Evolutionary conservation across 2,888 invertebrate genomes (phyloP), one percentile per base, ranked within the genome.

Genomic region (Selenia dentaria): DNA sequence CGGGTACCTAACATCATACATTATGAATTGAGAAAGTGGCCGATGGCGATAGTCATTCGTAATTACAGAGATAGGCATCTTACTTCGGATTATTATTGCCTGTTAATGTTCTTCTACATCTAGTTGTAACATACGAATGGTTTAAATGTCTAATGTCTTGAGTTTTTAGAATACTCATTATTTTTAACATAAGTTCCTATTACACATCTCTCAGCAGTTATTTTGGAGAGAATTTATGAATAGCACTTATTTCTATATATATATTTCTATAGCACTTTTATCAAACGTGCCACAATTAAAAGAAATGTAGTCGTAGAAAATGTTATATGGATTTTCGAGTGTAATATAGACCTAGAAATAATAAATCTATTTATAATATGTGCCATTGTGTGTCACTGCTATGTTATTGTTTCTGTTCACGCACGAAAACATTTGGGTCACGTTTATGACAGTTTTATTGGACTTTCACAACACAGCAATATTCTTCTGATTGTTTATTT

Each of bases 1-100:
- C 28, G 35, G 45, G 25, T 47, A 29, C 9, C n/a, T 10, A 24
- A 18, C 18, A 18, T 18, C 32, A 14, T 27, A 35, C 35, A 48
- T 45, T 35, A 54, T 41, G 38, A 46, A 54, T 45, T 40, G 55
- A 49, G 53, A 55, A 57, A 51, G 55, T 49, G 18, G 53, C 58
- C 55, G 28, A 37, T 20, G 46, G 55, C 55, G 24, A 43, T 43
- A 38, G 43, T 29, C 38, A 41, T 31, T 53, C 25, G 44, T 55
- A 58, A 58, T 55, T 58, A 58, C 29, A 45, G 38, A 46, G 35
- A 40, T 42, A 41, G 35, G 24, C 33, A 47, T 47, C 45, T 47
- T 50, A 48, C 34, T 54, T 47, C 20, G 28, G 37, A 49, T 47
- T 41, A 51, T 33, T 46, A 51, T 48, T 49, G 41, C 44, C 38